A percentile compares a stretch with the other conserved stretches of the same genome.
These are phyloP conservation scores for Trichoplusia ni DNA, from an alignment of 1,140 invertebrate genomes.

Conservation along the genomic window DNA sequence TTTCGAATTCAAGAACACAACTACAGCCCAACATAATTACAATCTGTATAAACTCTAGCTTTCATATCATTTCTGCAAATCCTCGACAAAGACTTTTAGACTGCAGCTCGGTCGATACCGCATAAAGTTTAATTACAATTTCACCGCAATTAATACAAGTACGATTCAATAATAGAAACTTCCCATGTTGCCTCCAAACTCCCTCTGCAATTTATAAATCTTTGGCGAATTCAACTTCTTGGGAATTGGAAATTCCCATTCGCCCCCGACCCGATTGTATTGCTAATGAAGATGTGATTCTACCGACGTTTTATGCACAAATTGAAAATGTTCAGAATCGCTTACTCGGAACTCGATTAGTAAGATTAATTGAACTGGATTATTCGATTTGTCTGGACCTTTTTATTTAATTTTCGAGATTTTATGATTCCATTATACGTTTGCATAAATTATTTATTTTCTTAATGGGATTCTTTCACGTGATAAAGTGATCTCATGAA, in stretches of 20 bases:
- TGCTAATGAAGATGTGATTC: slow-evolving; percentile 55
- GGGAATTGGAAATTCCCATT: slow-evolving; percentile 47
- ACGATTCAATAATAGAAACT: slow-evolving; percentile 22
- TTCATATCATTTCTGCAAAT: background rate
- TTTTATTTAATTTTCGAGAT: slow-evolving; percentile 25
- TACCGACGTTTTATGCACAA: slow-evolving; percentile 43
- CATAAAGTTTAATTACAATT: slow-evolving; percentile 29
- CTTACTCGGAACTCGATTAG: slow-evolving; percentile 32
- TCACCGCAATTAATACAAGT: slow-evolving; percentile 23
- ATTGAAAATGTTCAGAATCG: slow-evolving; percentile 46
- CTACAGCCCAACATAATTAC: too few species aligned
- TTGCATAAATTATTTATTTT: slow-evolving; percentile 20
- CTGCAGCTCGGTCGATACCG: slow-evolving; percentile 4
- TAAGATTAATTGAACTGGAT: slow-evolving; percentile 33
- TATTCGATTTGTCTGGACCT: slow-evolving; percentile 31
- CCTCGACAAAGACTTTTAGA: slow-evolving; percentile 10
- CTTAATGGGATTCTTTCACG: slow-evolving; percentile 1
- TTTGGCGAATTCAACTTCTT: slow-evolving; percentile 30
- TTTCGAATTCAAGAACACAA: too few species aligned
- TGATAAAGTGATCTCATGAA: background rate
- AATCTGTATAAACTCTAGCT: background rate
- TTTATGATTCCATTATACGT: slow-evolving; percentile 23
- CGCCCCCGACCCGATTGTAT: slow-evolving; percentile 49
- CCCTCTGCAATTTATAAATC: slow-evolving; percentile 27
- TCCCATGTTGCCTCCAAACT: slow-evolving; percentile 22